Evolutionary conservation across 2,113 vertebrate genomes (phyloP).

Genomic region (Cercocebus atys): DNA sequence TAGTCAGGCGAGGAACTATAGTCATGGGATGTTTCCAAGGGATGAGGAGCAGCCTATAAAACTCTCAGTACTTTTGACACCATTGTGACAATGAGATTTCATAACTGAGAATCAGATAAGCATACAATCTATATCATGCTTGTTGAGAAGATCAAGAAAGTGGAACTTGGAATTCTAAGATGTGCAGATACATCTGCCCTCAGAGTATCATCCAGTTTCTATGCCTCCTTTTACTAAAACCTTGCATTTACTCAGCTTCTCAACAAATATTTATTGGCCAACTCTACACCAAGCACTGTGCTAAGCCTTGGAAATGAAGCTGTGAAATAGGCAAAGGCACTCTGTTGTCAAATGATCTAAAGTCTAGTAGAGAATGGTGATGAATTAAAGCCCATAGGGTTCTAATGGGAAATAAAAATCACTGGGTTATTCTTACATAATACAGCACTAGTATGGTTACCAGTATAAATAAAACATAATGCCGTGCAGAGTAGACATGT

Average conservation of each 20-base stretch:
- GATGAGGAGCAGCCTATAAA: accelerated
- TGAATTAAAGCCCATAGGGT: background rate
- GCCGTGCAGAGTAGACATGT: background rate
- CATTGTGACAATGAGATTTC: background rate
- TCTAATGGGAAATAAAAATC: background rate
- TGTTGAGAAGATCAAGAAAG: background rate
- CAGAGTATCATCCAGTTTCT: no score
- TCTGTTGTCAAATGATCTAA: background rate
- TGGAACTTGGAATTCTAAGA: background rate
- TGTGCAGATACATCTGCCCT: background rate
- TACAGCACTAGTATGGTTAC: background rate
- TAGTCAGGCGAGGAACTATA: background rate
- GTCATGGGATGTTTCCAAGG: background rate
- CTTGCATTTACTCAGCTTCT: background rate
- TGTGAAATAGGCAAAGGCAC: background rate
- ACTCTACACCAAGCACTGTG: accelerated
- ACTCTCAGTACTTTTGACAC: background rate
- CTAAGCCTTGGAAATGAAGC: background rate
- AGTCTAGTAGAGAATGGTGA: background rate
- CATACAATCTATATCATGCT: accelerated
- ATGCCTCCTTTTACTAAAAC: background rate
- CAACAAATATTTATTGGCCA: background rate
- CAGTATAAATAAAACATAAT: background rate
- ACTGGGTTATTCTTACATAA: no score
- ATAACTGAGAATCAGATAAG: background rate